phyloP scores from a whole-genome alignment of 2,888 invertebrate species.

The Drosophila percnosoma region DNA sequence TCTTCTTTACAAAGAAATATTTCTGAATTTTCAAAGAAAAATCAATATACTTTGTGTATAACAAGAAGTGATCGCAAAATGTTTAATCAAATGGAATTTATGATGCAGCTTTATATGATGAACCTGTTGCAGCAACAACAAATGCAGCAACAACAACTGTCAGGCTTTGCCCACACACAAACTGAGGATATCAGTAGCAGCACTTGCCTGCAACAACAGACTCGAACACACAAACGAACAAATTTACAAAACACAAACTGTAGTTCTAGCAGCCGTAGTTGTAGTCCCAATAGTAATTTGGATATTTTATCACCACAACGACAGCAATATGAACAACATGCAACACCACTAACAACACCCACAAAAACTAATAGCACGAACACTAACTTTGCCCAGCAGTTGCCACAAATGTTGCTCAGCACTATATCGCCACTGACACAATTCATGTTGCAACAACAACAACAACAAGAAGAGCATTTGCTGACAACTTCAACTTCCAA shows the following conservation, averaged over 20 bases:
- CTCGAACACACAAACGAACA: slow-evolving; percentile 77
- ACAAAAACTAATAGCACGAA: slow-evolving; percentile 49
- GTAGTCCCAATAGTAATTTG: slow-evolving; percentile 85
- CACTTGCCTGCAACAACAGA: slow-evolving; percentile 50
- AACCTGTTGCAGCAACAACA: slow-evolving; percentile 83
- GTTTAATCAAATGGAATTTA: slow-evolving; percentile 83
- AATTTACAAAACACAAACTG: slow-evolving; percentile 82
- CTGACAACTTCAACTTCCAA: slow-evolving; percentile 67
- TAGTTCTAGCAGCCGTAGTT: slow-evolving; percentile 84
- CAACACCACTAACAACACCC: slow-evolving; percentile 55
- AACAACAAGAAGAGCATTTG: slow-evolving; percentile 55
- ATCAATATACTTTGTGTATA: slow-evolving; percentile 24
- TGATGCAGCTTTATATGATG: slow-evolving; percentile 84
- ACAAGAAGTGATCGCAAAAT: slow-evolving; percentile 59
- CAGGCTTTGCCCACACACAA: slow-evolving; percentile 52
- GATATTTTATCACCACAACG: slow-evolving; percentile 57
- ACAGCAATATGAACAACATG: slow-evolving; percentile 42
- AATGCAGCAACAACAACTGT: slow-evolving; percentile 48
- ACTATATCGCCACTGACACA: slow-evolving; percentile 56
- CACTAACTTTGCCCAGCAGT: slow-evolving; percentile 31
- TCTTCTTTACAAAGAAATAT: slow-evolving; percentile 38
- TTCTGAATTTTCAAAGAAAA: slow-evolving; percentile 25
- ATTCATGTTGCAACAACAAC: slow-evolving; percentile 72
- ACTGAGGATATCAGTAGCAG: slow-evolving; percentile 78
- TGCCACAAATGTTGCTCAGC: slow-evolving; percentile 74